phyloP scores from a whole-genome alignment of 2,888 invertebrate genomes.

The Rhagophthalmus giganteus region DNA sequence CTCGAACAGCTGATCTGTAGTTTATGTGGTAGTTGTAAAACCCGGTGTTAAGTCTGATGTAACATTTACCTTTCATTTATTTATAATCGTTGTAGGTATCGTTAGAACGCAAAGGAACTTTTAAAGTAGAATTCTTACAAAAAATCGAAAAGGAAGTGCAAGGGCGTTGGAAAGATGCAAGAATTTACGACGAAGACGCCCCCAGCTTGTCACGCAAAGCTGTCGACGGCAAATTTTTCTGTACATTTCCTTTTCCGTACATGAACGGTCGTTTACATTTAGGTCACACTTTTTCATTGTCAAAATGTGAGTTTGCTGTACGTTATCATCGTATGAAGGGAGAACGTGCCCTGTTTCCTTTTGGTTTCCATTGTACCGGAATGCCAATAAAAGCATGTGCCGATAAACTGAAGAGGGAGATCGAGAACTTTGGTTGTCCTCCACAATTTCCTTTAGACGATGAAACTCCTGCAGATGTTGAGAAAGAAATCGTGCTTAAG shows the following conservation, averaged over 20 bases:
- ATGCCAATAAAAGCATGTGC: constrained; percentile 99
- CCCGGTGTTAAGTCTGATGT: constrained; percentile 21
- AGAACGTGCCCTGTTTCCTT: constrained; percentile 90
- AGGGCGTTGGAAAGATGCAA: constrained; percentile 79
- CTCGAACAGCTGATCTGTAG: background rate
- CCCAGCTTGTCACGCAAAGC: constrained; percentile 62
- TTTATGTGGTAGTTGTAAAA: no score
- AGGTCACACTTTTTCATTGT: constrained; percentile 95
- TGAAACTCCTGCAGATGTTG: constrained; percentile 54
- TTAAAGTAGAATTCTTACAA: constrained; percentile 90
- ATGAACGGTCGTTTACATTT: constrained; percentile 99
- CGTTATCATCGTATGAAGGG: constrained; percentile 93
- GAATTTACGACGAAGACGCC: constrained; percentile 82
- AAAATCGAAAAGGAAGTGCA: constrained; percentile 88
- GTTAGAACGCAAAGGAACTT: constrained; percentile 86
- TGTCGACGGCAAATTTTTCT: constrained; percentile 80
- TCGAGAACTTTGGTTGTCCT: constrained; percentile 88
- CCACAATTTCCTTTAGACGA: constrained; percentile 80
- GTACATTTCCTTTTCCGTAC: constrained; percentile 97
- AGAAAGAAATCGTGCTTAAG: constrained; percentile 63
- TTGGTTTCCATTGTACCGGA: constrained; percentile 98
- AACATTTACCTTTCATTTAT: constrained; percentile 5
- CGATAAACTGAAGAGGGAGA: constrained; percentile 93
- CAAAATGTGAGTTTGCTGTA: constrained; percentile 96
- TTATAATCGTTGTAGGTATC: constrained; percentile 39